Conservation (phyloP, 2,113 vertebrate species). For the Prietella phreatophila region DNA sequence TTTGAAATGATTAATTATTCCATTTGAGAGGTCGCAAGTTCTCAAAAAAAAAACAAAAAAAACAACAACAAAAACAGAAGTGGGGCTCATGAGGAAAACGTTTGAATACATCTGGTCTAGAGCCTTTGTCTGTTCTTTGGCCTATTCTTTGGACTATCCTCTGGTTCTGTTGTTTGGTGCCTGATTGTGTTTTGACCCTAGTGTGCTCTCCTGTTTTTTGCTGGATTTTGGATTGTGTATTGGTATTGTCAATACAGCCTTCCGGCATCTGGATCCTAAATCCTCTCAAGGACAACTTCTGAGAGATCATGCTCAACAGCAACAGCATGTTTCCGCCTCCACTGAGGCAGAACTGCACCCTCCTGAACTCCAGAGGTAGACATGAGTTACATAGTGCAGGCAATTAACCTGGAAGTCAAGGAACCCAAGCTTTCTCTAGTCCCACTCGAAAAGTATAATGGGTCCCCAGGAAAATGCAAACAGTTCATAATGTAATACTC, state of each 20-base stretch:
- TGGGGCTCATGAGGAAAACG: not conserved
- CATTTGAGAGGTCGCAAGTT: not conserved
- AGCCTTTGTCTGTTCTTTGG: conserved; percentile 11
- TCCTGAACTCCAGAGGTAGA: conserved; percentile 22
- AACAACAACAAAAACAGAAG: not conserved
- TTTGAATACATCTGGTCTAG: conserved; percentile 17
- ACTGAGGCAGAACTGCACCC: not conserved
- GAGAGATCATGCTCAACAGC: conserved; percentile 18
- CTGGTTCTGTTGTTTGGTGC: conserved; percentile 7
- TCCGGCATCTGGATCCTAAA: conserved; percentile 28
- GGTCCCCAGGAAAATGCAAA: not conserved
- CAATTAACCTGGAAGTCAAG: conserved; percentile 12
- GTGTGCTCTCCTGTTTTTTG: conserved; percentile 18
- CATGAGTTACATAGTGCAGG: not conserved
- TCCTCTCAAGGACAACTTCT: conserved; percentile 30
- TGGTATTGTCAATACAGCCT: conserved; percentile 28
- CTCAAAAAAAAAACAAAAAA: not conserved
- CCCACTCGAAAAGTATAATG: not conserved
- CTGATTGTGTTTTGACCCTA: conserved; percentile 23
- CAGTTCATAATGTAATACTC: not conserved
- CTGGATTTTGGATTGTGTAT: conserved; percentile 21
- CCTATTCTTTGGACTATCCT: conserved; percentile 14
- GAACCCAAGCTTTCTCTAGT: not conserved
- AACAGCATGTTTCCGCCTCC: conserved; percentile 17
- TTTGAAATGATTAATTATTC: not conserved